Percentiles rank a stretch among this genome's conserved stretches.
Conservation (phyloP, 2,888 invertebrate species). For the Drosophila mettleri region DNA sequence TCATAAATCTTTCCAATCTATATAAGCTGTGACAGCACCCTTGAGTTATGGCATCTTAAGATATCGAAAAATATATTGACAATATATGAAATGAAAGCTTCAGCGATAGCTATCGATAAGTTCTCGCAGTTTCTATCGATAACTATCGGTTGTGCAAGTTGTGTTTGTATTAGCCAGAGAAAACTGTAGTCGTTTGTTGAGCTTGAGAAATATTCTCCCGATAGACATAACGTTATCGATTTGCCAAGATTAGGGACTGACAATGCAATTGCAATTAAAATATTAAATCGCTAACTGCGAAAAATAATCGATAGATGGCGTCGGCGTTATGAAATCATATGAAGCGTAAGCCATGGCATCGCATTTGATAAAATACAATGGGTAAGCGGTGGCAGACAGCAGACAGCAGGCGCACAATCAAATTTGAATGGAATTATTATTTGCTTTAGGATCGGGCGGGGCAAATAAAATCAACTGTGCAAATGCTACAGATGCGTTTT, state of each 20-base stretch:
- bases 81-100: too few species aligned
- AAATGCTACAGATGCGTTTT: constrained; percentile 14
- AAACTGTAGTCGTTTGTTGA: not conserved
- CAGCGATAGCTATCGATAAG: not conserved
- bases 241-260: not conserved
- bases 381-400: not conserved
- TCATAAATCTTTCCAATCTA: too few species aligned
- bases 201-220: not conserved
- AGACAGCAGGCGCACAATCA: constrained; percentile 5
- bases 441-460: constrained; percentile 20
- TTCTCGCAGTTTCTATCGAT: not conserved
- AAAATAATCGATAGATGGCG: constrained; percentile 4
- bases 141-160: not conserved
- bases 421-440: constrained; percentile 32
- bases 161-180: too few species aligned
- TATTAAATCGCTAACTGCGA: not conserved
- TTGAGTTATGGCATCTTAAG: too few species aligned
- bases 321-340: constrained; percentile 4
- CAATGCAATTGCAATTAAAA: not conserved
- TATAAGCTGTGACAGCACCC: too few species aligned
- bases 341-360: constrained; percentile 17
- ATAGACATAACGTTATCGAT: not conserved
- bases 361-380: constrained; percentile 9
- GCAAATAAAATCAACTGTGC: constrained; percentile 16
- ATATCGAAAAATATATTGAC: too few species aligned